These are phyloP conservation scores for Aspidiotus destructor DNA, from an alignment of 2,888 invertebrate species.

Conservation along the genomic window DNA sequence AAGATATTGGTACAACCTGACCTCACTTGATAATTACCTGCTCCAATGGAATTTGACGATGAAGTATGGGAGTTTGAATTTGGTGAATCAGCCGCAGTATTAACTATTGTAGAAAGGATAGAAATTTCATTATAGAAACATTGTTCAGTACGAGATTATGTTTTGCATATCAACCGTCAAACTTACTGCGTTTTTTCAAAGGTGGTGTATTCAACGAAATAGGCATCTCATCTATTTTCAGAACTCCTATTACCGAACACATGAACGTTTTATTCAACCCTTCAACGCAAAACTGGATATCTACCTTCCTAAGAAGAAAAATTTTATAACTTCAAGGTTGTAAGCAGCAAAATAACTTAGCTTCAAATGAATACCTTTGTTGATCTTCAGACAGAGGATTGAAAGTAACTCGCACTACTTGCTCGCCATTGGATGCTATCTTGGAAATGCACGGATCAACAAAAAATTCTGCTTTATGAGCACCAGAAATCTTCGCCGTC, in stretches of 20 bases:
- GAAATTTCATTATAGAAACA: background rate
- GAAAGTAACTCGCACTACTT: conserved; percentile 5
- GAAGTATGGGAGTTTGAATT: conserved; percentile 1
- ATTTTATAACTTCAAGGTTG: background rate
- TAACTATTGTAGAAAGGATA: background rate
- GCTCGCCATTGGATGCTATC: background rate
- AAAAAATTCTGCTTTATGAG: background rate
- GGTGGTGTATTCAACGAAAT: too few species aligned
- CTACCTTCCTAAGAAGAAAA: conserved; percentile 11
- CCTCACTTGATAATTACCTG: background rate
- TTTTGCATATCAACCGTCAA: background rate
- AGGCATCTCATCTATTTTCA: background rate
- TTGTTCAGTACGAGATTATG: background rate
- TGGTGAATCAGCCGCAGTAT: background rate
- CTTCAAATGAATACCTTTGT: conserved; percentile 2
- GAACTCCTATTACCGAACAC: conserved; percentile 2
- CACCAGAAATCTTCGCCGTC: background rate
- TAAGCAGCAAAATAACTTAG: background rate
- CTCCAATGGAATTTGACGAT: conserved; percentile 3
- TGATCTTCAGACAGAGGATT: conserved; percentile 7
- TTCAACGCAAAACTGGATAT: conserved; percentile 10
- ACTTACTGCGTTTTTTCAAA: background rate
- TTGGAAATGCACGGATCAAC: conserved; percentile 9
- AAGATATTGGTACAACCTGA: background rate
- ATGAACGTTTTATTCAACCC: conserved; percentile 9